These are phyloP conservation scores for Biston stratarius DNA, from an alignment of 2,888 invertebrate genomes.

Conservation along the genomic window DNA sequence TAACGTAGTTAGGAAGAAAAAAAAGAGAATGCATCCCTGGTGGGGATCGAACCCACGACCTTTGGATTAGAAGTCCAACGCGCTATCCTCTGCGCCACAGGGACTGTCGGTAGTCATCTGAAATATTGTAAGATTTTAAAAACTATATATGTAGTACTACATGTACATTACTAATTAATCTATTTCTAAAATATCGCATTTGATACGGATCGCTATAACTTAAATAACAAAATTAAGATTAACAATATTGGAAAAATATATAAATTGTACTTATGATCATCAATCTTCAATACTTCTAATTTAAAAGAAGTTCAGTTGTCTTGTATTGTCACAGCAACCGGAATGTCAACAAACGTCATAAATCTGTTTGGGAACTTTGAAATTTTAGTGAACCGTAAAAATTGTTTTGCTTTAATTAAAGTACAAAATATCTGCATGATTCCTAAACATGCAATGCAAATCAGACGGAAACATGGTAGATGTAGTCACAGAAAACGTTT, in stretches of 20 bases:
- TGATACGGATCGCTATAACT: neutral
- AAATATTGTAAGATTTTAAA: slow-evolving; percentile 53
- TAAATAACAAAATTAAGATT: neutral
- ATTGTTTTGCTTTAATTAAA: slow-evolving; percentile 35
- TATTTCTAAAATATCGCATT: neutral
- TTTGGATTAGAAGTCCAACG: slow-evolving; percentile 96
- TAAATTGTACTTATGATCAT: neutral
- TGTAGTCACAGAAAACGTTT: slow-evolving; percentile 39
- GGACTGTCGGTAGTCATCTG: slow-evolving; percentile 76
- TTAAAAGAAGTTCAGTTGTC: slow-evolving; percentile 3
- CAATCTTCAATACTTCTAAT: neutral
- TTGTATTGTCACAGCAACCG: slow-evolving; percentile 50
- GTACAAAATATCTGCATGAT: slow-evolving; percentile 44
- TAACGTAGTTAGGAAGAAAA: neutral
- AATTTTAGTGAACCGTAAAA: slow-evolving; percentile 64
- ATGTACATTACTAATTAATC: neutral
- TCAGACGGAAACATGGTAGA: slow-evolving; percentile 62
- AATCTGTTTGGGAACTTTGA: slow-evolving; percentile 73
- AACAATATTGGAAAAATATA: neutral
- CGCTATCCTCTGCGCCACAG: slow-evolving; percentile 96
- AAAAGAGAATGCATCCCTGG: slow-evolving; percentile 87
- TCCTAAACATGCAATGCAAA: slow-evolving; percentile 21
- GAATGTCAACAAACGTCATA: slow-evolving; percentile 66
- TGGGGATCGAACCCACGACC: slow-evolving; percentile 95
- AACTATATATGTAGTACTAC: neutral